Conservation (phyloP, 2,797 vertebrate genomes). For the Buphagus erythrorhynchus region DNA sequence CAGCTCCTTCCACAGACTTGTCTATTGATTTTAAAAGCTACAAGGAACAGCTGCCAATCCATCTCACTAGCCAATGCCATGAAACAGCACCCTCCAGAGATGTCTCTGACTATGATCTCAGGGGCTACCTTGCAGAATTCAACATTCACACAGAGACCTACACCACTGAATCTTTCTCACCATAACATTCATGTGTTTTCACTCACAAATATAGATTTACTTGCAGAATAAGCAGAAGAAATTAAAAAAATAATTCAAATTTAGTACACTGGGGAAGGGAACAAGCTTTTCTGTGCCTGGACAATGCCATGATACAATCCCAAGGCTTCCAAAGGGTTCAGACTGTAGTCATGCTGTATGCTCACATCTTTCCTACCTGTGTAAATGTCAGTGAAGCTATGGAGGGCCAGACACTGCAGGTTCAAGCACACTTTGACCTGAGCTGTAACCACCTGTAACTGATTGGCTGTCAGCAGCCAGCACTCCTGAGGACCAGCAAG, state of each 20-base stretch:
- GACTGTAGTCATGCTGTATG: background rate
- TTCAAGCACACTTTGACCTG: slow-evolving; percentile 94
- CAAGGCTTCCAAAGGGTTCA: background rate
- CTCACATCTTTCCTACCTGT: slow-evolving; percentile 80
- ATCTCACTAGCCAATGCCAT: background rate
- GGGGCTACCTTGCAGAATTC: background rate
- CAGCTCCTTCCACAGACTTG: background rate
- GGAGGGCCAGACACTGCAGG: slow-evolving; percentile 90
- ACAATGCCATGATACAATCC: background rate
- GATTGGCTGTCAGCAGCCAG: slow-evolving; percentile 91
- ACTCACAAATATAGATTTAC: background rate
- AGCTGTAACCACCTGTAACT: slow-evolving; percentile 88
- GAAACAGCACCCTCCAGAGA: background rate
- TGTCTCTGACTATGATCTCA: background rate
- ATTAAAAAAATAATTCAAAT: background rate
- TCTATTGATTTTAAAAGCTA: background rate
- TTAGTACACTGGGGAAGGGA: background rate
- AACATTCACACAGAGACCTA: background rate
- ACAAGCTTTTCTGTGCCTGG: background rate
- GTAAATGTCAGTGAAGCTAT: slow-evolving; percentile 94
- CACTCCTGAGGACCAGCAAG: slow-evolving; percentile 91
- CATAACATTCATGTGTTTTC: background rate
- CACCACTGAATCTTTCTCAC: background rate
- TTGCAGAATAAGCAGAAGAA: background rate
- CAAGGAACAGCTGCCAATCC: background rate